A percentile compares a stretch with the other conserved stretches of the same genome.
Conservation (phyloP, 2,888 invertebrate species). For the Andrena trimmerana region DNA sequence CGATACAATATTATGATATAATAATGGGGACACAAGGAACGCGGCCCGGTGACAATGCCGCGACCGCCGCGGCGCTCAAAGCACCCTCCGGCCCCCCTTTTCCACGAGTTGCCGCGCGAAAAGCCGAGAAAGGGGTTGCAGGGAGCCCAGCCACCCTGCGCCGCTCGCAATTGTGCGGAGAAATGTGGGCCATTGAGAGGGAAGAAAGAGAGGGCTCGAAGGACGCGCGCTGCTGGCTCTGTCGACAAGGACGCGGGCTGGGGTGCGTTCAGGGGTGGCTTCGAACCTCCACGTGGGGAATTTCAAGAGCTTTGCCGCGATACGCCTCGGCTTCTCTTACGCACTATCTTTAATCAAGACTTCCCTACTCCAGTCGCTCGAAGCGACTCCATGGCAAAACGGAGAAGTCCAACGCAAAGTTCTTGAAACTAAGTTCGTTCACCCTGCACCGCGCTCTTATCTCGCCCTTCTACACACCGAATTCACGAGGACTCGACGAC, state of each 20-base stretch:
- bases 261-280: slow-evolving; percentile 46
- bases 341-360: too few species aligned
- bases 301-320: background rate
- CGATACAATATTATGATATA: slow-evolving; percentile 64
- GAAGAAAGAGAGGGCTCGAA: slow-evolving; percentile 44
- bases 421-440: too few species aligned
- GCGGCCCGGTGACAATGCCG: slow-evolving; percentile 51
- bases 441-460: background rate
- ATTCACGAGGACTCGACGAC: background rate
- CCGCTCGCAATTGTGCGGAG: slow-evolving; percentile 55
- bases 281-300: background rate
- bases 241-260: slow-evolving; percentile 49
- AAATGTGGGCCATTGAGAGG: slow-evolving; percentile 66
- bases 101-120: slow-evolving; percentile 53
- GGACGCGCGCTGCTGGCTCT: slow-evolving; percentile 51
- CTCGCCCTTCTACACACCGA: background rate
- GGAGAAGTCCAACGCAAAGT: too few species aligned
- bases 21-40: slow-evolving; percentile 54
- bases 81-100: slow-evolving; percentile 27
- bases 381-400: too few species aligned
- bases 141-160: slow-evolving; percentile 39
- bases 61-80: slow-evolving; percentile 19
- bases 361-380: too few species aligned
- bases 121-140: slow-evolving; percentile 36
- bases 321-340: too few species aligned